phyloP scores from a whole-genome alignment of 2,113 vertebrate genomes.

The Arvicanthis niloticus region DNA sequence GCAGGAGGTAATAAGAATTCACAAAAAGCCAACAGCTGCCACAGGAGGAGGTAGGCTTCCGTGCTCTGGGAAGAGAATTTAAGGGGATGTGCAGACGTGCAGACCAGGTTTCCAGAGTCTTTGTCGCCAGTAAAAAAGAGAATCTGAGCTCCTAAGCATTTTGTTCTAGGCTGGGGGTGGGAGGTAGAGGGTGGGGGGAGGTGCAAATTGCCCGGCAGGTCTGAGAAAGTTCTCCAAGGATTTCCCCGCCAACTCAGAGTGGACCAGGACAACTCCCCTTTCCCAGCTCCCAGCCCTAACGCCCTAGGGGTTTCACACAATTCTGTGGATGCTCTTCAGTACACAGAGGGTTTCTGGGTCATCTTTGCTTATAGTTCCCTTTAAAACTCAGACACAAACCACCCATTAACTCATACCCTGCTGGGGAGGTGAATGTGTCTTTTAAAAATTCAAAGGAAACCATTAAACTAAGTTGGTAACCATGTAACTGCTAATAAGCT shows the following conservation, averaged over 20 bases:
- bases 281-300: neutral
- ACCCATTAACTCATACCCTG: conserved; percentile 75
- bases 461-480: conserved; percentile 78
- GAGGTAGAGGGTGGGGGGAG: too few species aligned
- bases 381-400: conserved; percentile 80
- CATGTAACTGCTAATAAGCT: conserved; percentile 81
- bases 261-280: neutral
- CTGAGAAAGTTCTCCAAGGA: neutral
- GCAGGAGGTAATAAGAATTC: neutral
- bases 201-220: neutral
- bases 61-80: rapidly evolving
- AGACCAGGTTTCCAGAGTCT: neutral
- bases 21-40: neutral
- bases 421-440: conserved; percentile 73
- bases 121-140: neutral
- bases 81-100: too few species aligned
- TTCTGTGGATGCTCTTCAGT: conserved; percentile 34
- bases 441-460: conserved; percentile 82
- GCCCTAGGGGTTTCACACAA: conserved; percentile 65
- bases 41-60: neutral
- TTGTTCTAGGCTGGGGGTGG: neutral
- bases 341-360: conserved; percentile 57
- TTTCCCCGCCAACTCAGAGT: neutral
- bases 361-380: conserved; percentile 67
- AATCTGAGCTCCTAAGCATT: neutral